Evolutionary conservation across 2,888 invertebrate genomes (phyloP), one percentile per base, ranked within the genome.

Genomic region (Chesias legatella): DNA sequence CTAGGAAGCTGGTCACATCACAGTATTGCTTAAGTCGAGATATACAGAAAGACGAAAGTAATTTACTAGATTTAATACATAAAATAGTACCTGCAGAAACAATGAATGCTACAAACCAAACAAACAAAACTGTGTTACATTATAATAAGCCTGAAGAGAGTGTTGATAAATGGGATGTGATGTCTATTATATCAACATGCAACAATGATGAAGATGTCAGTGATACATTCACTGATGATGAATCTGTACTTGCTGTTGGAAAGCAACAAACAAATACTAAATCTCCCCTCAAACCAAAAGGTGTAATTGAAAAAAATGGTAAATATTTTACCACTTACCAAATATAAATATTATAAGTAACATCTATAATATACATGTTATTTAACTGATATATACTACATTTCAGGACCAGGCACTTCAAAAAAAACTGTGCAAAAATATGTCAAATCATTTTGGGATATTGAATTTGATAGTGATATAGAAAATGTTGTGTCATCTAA

Each of bases 201-300:
- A 68, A 76, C 26, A 62, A 67, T 47, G 67, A 70, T 43, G 68
- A 69, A 28, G 59, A 76, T 55, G 58, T 54, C 6, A 84, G 84
- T 63, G 81, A 83, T 33, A 83, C 83, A 36, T 86, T 60, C 42
- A 83, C 86, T 31, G 86, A 86, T 70, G 85, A 86, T 51, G 84
- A 85, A 56, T 74, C 76, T 60, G 75, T 82, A 53, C 48, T 56
- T 44, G 46, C 43, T 21, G 27, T 43, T 1, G 47, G 47, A 36
- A 43, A 41, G 4, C 0, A 25, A 22, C 27, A 21, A 4, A 13
- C 27, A 7, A 7, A 26, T 24, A 7, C 7, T 17, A 47, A 50
- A 13, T 13, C 33, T 1, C 31, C 45, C 7, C 0, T 6, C 6
- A 42, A 40, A 24, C n/a, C 33, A 34, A 41, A 35, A 26, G 20